A percentile compares a stretch with the other conserved stretches of the same genome.
phyloP scores from a whole-genome alignment of 2,797 vertebrate genomes.

The Halcyon chelicuti region DNA sequence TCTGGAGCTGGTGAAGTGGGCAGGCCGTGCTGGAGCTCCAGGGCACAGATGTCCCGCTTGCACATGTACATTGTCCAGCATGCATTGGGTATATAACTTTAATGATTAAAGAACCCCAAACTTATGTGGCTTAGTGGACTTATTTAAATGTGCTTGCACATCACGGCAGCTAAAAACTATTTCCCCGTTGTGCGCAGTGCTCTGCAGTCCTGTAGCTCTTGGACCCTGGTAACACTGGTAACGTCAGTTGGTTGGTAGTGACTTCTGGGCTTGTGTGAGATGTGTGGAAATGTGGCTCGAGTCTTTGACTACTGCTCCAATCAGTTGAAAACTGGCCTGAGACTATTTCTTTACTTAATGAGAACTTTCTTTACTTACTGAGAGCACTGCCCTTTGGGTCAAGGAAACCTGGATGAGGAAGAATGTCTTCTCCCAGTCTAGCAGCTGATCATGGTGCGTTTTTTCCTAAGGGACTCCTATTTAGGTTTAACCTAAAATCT shows the following conservation, averaged over 20 bases:
- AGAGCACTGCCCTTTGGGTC: background rate
- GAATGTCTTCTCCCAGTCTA: background rate
- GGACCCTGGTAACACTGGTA: background rate
- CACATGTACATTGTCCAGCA: background rate
- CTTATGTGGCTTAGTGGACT: constrained; percentile 46
- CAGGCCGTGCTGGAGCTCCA: background rate
- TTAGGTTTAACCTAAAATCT: background rate
- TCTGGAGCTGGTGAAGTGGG: constrained; percentile 87
- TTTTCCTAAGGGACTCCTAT: background rate
- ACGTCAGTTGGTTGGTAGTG: background rate
- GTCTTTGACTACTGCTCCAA: background rate
- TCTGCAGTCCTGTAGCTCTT: constrained; percentile 23
- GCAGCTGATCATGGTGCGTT: background rate
- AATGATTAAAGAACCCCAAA: constrained; percentile 68
- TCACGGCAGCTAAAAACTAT: background rate
- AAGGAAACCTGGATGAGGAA: background rate
- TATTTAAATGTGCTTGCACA: constrained; percentile 34
- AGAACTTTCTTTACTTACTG: background rate
- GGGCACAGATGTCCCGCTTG: background rate
- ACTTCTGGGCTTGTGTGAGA: background rate
- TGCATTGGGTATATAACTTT: background rate
- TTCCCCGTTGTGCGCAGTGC: constrained; percentile 3
- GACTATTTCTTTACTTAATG: background rate
- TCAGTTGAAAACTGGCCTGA: background rate
- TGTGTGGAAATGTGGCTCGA: background rate